A percentile compares a stretch with the other conserved stretches of the same genome.
These are phyloP conservation scores for Notodonta ziczac DNA, from an alignment of 2,888 invertebrate species.

Conservation along the genomic window DNA sequence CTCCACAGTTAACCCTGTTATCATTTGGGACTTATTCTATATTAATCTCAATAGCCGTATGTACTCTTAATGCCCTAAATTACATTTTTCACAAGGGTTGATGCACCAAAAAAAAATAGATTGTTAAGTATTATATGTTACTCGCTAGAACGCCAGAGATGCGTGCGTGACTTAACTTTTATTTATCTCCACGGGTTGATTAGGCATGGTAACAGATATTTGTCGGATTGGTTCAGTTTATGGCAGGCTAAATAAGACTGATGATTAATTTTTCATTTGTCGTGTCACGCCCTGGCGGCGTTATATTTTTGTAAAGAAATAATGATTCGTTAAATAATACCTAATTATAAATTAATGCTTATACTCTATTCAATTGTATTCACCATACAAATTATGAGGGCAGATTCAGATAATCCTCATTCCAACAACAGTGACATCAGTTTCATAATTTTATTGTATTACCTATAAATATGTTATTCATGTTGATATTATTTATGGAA, in stretches of 20 bases:
- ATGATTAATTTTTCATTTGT: neutral
- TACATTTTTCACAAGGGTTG: neutral
- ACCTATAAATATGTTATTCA: too few relatives aligned
- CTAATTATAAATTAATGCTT: too few relatives aligned
- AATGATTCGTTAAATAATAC: too few relatives aligned
- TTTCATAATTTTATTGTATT: too few relatives aligned
- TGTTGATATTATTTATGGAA: too few relatives aligned
- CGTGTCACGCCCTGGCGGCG: constrained; percentile 2
- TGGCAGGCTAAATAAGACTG: neutral
- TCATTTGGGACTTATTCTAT: neutral
- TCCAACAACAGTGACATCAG: too few relatives aligned
- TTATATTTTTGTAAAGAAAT: neutral
- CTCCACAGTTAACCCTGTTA: too few relatives aligned
- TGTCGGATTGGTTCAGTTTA: neutral
- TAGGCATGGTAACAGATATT: neutral
- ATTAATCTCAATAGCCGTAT: neutral
- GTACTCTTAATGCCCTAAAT: neutral
- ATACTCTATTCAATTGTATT: too few relatives aligned
- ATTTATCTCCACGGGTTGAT: neutral
- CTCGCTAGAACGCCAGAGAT: neutral
- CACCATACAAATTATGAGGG: too few relatives aligned
- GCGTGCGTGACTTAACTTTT: neutral
- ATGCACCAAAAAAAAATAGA: neutral
- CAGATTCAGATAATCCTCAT: too few relatives aligned
- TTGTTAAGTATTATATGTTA: neutral